These are phyloP conservation scores for Gopherus evgoodei DNA, from an alignment of 2,113 vertebrate genomes.

Conservation along the genomic window DNA sequence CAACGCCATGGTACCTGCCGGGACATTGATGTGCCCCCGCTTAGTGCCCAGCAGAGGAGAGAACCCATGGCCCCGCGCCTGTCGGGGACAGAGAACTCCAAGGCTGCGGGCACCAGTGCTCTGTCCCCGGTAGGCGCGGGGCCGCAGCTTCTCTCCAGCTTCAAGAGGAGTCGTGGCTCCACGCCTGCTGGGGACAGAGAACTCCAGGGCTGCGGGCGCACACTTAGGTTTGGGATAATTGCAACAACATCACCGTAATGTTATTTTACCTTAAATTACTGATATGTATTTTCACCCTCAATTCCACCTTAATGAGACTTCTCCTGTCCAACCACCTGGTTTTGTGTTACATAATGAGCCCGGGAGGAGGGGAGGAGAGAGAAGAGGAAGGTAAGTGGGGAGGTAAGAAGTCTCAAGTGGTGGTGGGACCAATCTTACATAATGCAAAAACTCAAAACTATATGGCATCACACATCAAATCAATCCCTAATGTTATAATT, in stretches of 20 bases:
- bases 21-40: too few relatives aligned
- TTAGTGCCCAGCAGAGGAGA: too few relatives aligned
- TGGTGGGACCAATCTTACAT: neutral
- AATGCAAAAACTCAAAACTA: neutral
- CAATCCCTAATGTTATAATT: neutral
- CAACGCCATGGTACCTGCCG: too few relatives aligned
- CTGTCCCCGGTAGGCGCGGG: too few relatives aligned
- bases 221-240: neutral
- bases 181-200: too few relatives aligned
- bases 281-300: neutral
- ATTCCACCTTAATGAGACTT: neutral
- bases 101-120: too few relatives aligned
- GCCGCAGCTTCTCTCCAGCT: too few relatives aligned
- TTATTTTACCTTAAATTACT: neutral
- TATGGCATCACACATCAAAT: neutral
- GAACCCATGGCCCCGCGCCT: too few relatives aligned
- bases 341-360: neutral
- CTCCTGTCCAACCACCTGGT: neutral
- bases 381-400: too few relatives aligned
- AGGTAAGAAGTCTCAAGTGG: neutral
- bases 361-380: rapidly evolving
- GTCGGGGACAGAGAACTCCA: too few relatives aligned
- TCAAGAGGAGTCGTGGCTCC: too few relatives aligned
- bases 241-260: neutral
- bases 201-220: too few relatives aligned